Conservation (phyloP, 2,113 vertebrate species). For the Dolichallabes microphthalmus region DNA sequence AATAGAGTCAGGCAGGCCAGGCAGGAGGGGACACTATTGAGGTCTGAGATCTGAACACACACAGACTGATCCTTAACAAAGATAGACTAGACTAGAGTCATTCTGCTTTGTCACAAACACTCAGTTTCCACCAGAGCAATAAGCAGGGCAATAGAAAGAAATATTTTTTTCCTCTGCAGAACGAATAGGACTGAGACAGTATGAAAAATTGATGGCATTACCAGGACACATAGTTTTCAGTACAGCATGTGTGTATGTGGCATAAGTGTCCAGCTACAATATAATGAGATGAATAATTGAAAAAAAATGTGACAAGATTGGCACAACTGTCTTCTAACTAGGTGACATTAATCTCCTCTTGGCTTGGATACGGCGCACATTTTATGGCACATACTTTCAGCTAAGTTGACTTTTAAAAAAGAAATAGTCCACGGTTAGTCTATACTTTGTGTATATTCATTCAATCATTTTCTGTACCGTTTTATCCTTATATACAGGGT, state of each 20-base stretch:
- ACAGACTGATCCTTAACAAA: neutral
- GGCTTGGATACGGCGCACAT: neutral
- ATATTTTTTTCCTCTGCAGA: neutral
- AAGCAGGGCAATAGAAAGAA: neutral
- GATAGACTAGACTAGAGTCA: neutral
- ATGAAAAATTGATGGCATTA: neutral
- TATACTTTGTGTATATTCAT: too few relatives aligned
- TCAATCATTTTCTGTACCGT: too few relatives aligned
- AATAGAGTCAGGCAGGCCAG: slow-evolving; percentile 1
- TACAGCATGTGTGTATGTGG: neutral
- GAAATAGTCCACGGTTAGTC: too few relatives aligned
- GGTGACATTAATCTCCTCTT: neutral
- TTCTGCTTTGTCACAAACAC: neutral
- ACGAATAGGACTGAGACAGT: neutral
- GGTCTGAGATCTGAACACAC: slow-evolving; percentile 4
- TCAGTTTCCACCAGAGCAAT: slow-evolving; percentile 7
- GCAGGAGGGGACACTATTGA: neutral
- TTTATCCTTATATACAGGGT: too few relatives aligned
- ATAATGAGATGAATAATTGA: neutral
- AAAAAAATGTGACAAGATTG: neutral
- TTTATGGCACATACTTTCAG: too few relatives aligned
- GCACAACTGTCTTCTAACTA: neutral
- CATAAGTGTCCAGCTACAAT: neutral
- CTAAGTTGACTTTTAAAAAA: too few relatives aligned
- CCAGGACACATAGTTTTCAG: neutral